Base-by-base conservation (phyloP, 1,140 invertebrate species). In the Scaptomyza graminum region DNA sequence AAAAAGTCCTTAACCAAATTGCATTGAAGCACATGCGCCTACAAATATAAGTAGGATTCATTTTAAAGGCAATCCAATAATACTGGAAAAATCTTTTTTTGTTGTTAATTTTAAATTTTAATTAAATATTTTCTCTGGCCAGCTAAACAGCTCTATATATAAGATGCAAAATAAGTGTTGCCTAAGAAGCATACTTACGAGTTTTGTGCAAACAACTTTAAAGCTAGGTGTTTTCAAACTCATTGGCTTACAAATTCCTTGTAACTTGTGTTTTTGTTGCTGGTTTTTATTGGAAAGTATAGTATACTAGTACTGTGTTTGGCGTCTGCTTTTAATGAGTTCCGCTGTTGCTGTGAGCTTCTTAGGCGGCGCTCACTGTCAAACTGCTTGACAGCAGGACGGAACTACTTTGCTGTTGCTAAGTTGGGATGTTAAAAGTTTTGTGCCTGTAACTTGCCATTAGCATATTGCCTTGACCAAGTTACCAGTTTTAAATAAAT, bases 391-490 rank as follows among this genome's bases (percentile, higher is more conserved):
- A 70, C 51, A 64, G 49, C 6, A 39, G 31, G 31, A 9, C 31
- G 31, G 31, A 34, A 34, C 31, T 34, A 34, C 31, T 34, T 34
- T 34, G 31, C 31, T 8, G 8, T 9, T 9, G 31, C 31, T 34
- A 34, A 9, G 31, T 16, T 61, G 39, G 39, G 28, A 2, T 9
- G 31, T 34, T 8, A 31, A 59, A 52, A 72, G 54, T 67, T 59
- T 34, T 66, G 13, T 31, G 50, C 44, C 44, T 41, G 50, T 54
- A 73, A 57, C 46, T 47, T 73, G 44, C 56, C 65, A 73, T 56
- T 73, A 67, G 55, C 69, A 67, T 67, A 66, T 62, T 37, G 70
- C 65, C 70, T 68, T 73, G 70, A 73, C 69, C 68, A 71, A 71
- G 49, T 66, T 66, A 47, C 51, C 57, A 67, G 63, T 67, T 72